Evolutionary conservation across 2,888 invertebrate species (phyloP), one percentile per base, ranked within the genome.

Genomic region (Dasypolia templi): DNA sequence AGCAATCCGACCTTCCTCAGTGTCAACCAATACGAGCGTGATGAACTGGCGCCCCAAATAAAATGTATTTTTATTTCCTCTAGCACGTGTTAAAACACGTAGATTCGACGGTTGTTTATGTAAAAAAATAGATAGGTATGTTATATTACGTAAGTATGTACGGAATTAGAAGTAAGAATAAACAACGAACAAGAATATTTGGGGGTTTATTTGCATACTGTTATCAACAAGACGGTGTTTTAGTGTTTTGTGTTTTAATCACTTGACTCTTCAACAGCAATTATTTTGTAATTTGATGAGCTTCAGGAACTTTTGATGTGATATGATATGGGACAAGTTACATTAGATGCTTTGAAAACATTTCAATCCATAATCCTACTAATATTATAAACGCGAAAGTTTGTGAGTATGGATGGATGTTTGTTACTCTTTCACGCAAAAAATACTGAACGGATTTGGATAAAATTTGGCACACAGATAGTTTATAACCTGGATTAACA

Each of bases 1-100:
- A 82, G 65, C 61, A 26, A 66, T 63, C 51, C 58, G 76, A 85
- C 81, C 89, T 89, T 86, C 84, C 58, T 51, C 75, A 75, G 81
- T 86, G 88, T 86, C 88, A 79, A 79, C 72, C 73, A 71, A 75
- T 69, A 65, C 39, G 69, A 77, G 75, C 79, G 68, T 79, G 81
- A 83, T 84, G 67, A 80, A 72, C 76, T 44, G 65, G 58, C 72
- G 74, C 42, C 64, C 73, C 53, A 77, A 85, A 80, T 78, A 80
- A 72, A 80, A 77, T 67, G 32, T 79, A 81, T 84, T 81, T 86
- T 81, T 82, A 79, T 75, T 66, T 72, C 39, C 35, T 22, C 61
- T 53, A 71, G 64, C 82, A 78, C 72, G 70, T 74, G 84, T 63
- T 67, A 26, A 49, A 59, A 65, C 42, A 61, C 58, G 59, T 26